Evolutionary conservation across 2,888 invertebrate genomes (phyloP), one percentile per base, ranked within the genome.

Genomic region (Cecidostiba fungosa): DNA sequence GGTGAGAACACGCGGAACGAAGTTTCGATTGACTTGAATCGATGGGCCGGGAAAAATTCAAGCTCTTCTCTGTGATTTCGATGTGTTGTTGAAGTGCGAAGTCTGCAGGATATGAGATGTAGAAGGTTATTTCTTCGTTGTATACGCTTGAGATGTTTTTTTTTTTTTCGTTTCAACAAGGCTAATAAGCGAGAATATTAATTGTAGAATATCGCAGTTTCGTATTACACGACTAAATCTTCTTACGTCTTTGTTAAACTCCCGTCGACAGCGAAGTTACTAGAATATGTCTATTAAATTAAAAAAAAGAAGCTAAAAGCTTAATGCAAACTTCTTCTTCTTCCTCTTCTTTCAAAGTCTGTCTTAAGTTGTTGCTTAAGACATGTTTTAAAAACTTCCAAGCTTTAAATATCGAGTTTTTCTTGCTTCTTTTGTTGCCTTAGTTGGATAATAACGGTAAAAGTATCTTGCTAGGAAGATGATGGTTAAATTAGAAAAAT

Each of bases 351-450:
- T 72, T 39, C 12, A n/a, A 43, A 72, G 8, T 39, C 70, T n/a
- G 36, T 36, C 39, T 39, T 72, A 39, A 72, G 39, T 72, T 72
- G 39, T 66, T 66, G 29, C 72, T 72, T 72, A 36, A 72, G 39
- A 72, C 39, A 72, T 43, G 72, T 23, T 36, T 72, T 72, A 39
- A 39, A 72, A 72, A 72, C 36, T 72, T 72, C 5, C 12, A 14
- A 72, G 72, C 39, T 72, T 72, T 23, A 72, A 72, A 39, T 39
- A 72, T 72, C 39, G 72, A n/a, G n/a, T 39, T 36, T 66, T 66
- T 29, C 16, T 14, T 26, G 26, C 29, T 66, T 29, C 16, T 66
- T 14, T 6, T 3, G 66, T 23, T 29, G 23, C n/a, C 16, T n/a
- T 5, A n/a, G 54, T n/a, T 54, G 66, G 29, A 66, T 59, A 66